phyloP scores from a whole-genome alignment of 2,888 invertebrate genomes.

The Hedya salicella region DNA sequence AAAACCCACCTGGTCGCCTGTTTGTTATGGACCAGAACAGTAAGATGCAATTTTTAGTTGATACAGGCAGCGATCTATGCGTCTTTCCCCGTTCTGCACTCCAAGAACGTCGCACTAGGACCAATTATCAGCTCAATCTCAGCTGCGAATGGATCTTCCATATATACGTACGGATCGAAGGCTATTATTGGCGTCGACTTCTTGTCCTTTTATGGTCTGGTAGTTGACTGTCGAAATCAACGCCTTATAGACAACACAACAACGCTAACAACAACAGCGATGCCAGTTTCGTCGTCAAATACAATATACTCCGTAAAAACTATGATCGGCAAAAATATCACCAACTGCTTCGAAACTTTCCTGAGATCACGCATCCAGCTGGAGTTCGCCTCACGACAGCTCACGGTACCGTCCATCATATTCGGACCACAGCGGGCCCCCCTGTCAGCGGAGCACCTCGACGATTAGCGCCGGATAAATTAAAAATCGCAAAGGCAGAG shows the following conservation, averaged over 20 bases:
- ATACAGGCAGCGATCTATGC: not conserved
- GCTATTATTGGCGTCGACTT: conserved; percentile 60
- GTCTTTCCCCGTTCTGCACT: conserved; percentile 7
- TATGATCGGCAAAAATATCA: conserved; percentile 9
- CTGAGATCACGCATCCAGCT: conserved; percentile 28
- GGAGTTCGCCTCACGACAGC: conserved; percentile 41
- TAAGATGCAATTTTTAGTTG: conserved; percentile 1
- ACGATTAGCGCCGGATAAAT: conserved; percentile 46
- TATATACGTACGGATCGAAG: conserved; percentile 53
- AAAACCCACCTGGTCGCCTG: conserved; percentile 12
- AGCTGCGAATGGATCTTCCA: conserved; percentile 54
- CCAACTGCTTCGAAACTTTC: conserved; percentile 19
- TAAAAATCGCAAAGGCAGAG: conserved; percentile 44
- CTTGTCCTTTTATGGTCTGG: conserved; percentile 49
- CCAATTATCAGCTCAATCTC: conserved; percentile 47
- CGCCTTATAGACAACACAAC: conserved; percentile 45
- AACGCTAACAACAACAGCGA: conserved; percentile 7
- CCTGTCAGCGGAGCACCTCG: conserved; percentile 40
- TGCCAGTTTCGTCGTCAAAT: conserved; percentile 2
- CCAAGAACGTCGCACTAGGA: conserved; percentile 28
- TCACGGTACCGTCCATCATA: conserved; percentile 46
- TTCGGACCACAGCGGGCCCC: conserved; percentile 39
- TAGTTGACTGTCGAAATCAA: conserved; percentile 50
- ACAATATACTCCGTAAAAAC: conserved; percentile 26
- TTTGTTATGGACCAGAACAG: conserved; percentile 10